phyloP scores from a whole-genome alignment of 2,888 invertebrate species.

The Ypsolopha scabrella region DNA sequence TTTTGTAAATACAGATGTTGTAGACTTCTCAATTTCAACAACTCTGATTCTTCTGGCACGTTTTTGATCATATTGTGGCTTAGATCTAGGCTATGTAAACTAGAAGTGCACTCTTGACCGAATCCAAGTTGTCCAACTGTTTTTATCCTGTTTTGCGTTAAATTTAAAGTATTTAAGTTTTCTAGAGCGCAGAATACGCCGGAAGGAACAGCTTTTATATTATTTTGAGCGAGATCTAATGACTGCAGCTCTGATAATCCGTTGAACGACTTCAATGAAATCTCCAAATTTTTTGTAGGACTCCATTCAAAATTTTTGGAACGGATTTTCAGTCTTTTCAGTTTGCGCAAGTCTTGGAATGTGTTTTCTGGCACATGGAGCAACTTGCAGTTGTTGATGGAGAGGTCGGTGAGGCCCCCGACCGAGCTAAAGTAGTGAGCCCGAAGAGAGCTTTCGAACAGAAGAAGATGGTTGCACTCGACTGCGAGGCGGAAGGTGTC shows the following conservation, averaged over 20 bases:
- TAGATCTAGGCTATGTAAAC: conserved; percentile 82
- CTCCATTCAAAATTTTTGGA: conserved; percentile 87
- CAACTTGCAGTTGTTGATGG: conserved; percentile 84
- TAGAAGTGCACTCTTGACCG: conserved; percentile 73
- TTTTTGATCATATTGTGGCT: conserved; percentile 83
- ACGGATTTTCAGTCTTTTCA: conserved; percentile 82
- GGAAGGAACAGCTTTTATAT: conserved; percentile 83
- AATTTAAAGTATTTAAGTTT: conserved; percentile 84
- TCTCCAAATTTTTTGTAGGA: conserved; percentile 79
- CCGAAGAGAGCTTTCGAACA: conserved; percentile 83
- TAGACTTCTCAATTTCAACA: conserved; percentile 81
- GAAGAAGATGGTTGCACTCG: conserved; percentile 81
- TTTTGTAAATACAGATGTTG: conserved; percentile 84
- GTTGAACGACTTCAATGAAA: conserved; percentile 77
- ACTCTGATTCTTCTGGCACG: conserved; percentile 79
- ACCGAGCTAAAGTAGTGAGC: conserved; percentile 79
- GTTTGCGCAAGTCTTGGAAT: conserved; percentile 83
- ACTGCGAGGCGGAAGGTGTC: conserved; percentile 81
- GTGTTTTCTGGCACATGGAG: conserved; percentile 80
- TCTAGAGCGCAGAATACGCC: conserved; percentile 83
- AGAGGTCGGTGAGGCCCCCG: conserved; percentile 79
- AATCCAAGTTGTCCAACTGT: conserved; percentile 84
- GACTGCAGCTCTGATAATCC: conserved; percentile 84
- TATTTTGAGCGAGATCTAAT: conserved; percentile 86
- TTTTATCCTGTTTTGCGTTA: conserved; percentile 86